phyloP scores from a whole-genome alignment of 2,888 invertebrate genomes.

The Cepaea hortensis region DNA sequence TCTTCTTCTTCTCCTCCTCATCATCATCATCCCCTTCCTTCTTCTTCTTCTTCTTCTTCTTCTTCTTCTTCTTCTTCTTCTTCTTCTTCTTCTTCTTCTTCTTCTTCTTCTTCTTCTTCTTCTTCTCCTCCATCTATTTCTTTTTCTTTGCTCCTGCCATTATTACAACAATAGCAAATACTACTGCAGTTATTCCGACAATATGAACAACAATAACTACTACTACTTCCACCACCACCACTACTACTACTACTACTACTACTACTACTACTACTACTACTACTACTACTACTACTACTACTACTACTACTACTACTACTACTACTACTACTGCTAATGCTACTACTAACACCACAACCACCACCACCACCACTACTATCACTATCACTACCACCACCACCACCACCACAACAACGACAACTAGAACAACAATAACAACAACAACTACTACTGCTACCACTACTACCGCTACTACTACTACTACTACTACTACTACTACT shows the following conservation, averaged over 20 bases:
- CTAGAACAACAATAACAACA: background rate
- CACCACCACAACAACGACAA: background rate
- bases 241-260: background rate
- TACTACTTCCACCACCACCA: background rate
- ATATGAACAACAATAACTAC: background rate
- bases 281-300: background rate
- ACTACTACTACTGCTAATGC: too few species aligned
- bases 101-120: slow-evolving; percentile 1
- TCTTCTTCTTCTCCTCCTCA: too few species aligned
- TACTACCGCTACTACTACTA: background rate
- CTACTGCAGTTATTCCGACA: background rate
- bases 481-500: background rate
- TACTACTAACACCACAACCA: too few species aligned
- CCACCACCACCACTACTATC: too few species aligned
- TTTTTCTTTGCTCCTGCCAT: background rate
- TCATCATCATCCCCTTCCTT: background rate
- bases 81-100: background rate
- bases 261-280: background rate
- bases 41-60: slow-evolving; percentile 4
- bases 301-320: background rate
- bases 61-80: slow-evolving; percentile 4
- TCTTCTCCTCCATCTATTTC: background rate
- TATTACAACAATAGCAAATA: background rate
- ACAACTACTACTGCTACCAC: background rate
- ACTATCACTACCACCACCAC: too few species aligned